Evolutionary conservation across 1,140 invertebrate genomes (phyloP), one percentile per base, ranked within the genome.

Genomic region (Lethocerus indicus): DNA sequence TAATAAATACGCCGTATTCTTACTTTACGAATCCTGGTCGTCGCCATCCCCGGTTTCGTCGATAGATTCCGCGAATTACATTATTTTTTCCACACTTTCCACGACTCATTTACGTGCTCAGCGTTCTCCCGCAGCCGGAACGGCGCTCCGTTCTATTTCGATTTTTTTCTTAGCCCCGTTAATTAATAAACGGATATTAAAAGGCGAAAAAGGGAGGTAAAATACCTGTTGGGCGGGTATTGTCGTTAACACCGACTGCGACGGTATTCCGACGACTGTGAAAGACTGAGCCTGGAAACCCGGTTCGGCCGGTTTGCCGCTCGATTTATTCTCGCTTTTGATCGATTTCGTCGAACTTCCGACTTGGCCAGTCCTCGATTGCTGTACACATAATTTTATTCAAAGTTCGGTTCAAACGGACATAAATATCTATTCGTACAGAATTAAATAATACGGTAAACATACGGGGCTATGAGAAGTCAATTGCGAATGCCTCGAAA

Each of bases 251-350:
- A 75, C 64, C 0, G 72, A 66, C 50, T 78, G 72, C 47, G 80
- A 64, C 14, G 76, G 71, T 52, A 82, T 71, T 2, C 72, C 67
- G 1, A 74, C 66, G 14, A 78, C 66, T 54, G 76, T 81, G 43
- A 76, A 76, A 24, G 55, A 54, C 29, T 47, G 46, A 59, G 60
- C 57, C 27, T 28, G 50, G 48, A 52, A 57, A 45, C 53, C 14
- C 9, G 13, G n/a, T n/a, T n/a, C n/a, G n/a, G n/a, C n/a, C n/a
- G n/a, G n/a, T n/a, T n/a, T n/a, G n/a, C n/a, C n/a, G n/a, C n/a
- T n/a, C 24, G 32, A n/a, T 28, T 18, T 47, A 28, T 27, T 36
- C 46, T 37, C 29, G 6, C 20, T 50, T 51, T 5, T 24, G 41
- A 21, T 52, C 47, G 41, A 7, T 52, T 47, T 29, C 46, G 32